Conservation (phyloP, 2,797 vertebrate species). For the Sebastes oblongus region DNA sequence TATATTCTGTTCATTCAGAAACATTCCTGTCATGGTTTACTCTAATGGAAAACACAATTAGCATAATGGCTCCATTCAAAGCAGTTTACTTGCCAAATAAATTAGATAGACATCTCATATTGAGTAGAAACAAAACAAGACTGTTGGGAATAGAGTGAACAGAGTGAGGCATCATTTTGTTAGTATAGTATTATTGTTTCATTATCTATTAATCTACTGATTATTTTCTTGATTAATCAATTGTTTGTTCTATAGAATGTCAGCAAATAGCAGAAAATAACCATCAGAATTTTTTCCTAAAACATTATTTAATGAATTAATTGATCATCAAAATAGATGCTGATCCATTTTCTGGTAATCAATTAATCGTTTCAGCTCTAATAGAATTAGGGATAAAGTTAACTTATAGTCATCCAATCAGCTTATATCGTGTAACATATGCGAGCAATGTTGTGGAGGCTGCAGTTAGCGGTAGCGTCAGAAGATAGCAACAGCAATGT, state of each 20-base stretch:
- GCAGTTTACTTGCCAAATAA: conserved; percentile 1
- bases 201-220: no score
- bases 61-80: conserved; percentile 13
- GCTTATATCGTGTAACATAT: no score
- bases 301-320: background rate
- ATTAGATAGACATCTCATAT: background rate
- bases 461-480: no score
- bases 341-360: background rate
- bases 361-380: no score
- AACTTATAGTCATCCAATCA: no score
- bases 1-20: background rate
- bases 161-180: background rate
- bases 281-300: background rate
- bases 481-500: no score
- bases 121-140: background rate
- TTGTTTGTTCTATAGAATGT: background rate
- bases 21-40: background rate
- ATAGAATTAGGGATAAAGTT: no score
- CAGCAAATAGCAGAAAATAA: background rate
- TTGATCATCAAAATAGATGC: background rate
- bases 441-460: no score
- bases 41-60: conserved; percentile 27
- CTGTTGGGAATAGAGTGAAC: background rate
- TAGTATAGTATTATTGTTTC: background rate
- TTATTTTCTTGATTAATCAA: background rate